phyloP scores from a whole-genome alignment of 2,113 vertebrate genomes.

The Oreochromis aureus region DNA sequence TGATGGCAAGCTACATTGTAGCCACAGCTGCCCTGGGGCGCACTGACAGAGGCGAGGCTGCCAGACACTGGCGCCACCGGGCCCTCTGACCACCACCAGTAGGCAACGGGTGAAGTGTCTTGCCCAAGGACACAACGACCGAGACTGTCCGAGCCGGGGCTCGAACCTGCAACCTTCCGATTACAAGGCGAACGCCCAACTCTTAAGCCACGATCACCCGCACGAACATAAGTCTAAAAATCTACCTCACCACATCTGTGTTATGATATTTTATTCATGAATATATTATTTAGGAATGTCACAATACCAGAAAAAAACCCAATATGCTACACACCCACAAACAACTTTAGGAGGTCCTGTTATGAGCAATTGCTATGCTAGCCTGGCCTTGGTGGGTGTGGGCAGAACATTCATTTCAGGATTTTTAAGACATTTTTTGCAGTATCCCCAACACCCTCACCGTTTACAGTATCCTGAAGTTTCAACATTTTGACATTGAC shows the following conservation, averaged over 20 bases:
- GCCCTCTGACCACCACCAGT: too few species aligned
- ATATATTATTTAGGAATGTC: background rate
- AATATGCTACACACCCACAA: background rate
- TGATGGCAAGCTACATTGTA: too few species aligned
- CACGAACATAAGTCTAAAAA: background rate
- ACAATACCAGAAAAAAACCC: accelerated
- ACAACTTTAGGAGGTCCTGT: background rate
- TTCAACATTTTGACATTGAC: background rate
- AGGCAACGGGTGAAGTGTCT: too few species aligned
- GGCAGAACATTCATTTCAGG: background rate
- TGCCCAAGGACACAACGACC: too few species aligned
- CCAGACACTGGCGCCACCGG: too few species aligned
- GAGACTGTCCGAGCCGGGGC: too few species aligned
- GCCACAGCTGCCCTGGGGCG: too few species aligned
- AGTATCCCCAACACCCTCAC: accelerated
- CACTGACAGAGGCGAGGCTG: too few species aligned
- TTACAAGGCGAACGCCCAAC: too few species aligned
- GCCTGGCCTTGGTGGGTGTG: background rate
- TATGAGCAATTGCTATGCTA: background rate
- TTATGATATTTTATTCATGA: background rate
- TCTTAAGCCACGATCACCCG: too few species aligned
- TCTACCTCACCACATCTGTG: background rate
- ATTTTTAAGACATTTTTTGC: background rate
- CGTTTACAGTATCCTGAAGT: background rate
- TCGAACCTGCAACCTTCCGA: too few species aligned